Base-by-base conservation (phyloP, 2,113 vertebrate genomes). In the Parus major region DNA sequence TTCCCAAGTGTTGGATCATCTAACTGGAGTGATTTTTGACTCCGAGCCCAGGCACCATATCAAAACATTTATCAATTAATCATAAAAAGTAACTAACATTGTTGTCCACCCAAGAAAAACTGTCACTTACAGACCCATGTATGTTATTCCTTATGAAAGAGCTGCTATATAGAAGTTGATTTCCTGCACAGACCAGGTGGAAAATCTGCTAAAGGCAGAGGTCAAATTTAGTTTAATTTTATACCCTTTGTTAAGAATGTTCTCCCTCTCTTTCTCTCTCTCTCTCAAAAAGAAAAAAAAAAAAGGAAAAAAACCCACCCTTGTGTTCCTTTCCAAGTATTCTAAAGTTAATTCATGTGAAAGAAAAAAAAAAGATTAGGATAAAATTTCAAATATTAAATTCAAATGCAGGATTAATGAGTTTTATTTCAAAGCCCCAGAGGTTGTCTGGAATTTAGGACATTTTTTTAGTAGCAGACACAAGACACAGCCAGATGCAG, bases 351-450 rank as follows among this genome's bases (percentile, higher is more conserved):
- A 98, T 97, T 96, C 95, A 94, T 92, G 95, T 96, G 90, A 94
- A 98, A 97, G 96, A 96, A 97, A 95, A 95, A 94, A 96, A 94
- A 96, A 97, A 96, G 92, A 97, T 97, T 95, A 97, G 97, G 95
- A 96, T 97, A 96, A 96, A 95, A 96, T 97, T 98, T 98, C 97
- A 97, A 97, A 98, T 97, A 95, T 97, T 97, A 96, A 97, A 98
- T 97, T 98, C 96, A 97, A 98, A 97, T 96, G 91, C 75, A 97
- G 96, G 95, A 97, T 97, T 97, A 97, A 98, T 96, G 97, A 97
- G 94, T 96, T 97, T 97, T 97, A 97, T 97, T 97, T 97, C 94
- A 95, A 98, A 97, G 89, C 96, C 97, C 96, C 86, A 96, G 97
- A 97, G 96, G 85, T 92, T 97, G 97, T 97, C 97, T 98, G 97